Evolutionary conservation across 1,140 invertebrate species (phyloP).

Genomic region (Chrysopa pallens): DNA sequence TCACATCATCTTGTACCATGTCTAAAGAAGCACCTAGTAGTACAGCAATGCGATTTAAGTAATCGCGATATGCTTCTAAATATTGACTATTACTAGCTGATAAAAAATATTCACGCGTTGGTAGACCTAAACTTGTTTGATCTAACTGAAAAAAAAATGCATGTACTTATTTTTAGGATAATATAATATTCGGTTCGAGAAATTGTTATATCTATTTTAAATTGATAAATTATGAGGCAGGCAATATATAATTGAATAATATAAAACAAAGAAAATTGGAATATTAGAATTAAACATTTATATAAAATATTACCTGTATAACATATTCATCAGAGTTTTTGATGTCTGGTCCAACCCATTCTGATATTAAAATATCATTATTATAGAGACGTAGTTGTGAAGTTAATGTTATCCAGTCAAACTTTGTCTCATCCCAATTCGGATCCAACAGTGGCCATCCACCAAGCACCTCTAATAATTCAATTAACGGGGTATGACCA

Average conservation of each 20-base stretch:
- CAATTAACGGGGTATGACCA: slow-evolving; percentile 48
- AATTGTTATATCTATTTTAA: too few species aligned
- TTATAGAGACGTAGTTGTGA: slow-evolving; percentile 62
- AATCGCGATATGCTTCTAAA: slow-evolving; percentile 59
- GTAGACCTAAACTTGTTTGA: slow-evolving; percentile 71
- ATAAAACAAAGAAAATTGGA: too few species aligned
- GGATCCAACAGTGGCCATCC: slow-evolving; percentile 66
- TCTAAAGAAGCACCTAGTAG: slow-evolving; percentile 42
- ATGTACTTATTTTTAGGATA: too few species aligned
- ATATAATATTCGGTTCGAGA: too few species aligned
- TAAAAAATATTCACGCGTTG: slow-evolving; percentile 71
- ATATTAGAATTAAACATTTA: too few species aligned
- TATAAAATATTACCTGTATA: slow-evolving; percentile 55
- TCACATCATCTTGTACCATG: slow-evolving; percentile 40
- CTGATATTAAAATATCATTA: slow-evolving; percentile 64
- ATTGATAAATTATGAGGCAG: too few species aligned
- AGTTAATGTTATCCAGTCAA: slow-evolving; percentile 59
- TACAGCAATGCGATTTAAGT: slow-evolving; percentile 48
- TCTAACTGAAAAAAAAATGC: slow-evolving; percentile 46
- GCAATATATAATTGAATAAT: too few species aligned
- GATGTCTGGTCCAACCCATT: slow-evolving; percentile 76
- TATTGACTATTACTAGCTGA: slow-evolving; percentile 47
- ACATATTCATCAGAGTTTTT: slow-evolving; percentile 75
- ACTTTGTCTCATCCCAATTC: slow-evolving; percentile 39
- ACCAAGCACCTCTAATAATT: slow-evolving; percentile 53